phyloP scores from a whole-genome alignment of 2,888 invertebrate species.

The Mythimna lalbum region DNA sequence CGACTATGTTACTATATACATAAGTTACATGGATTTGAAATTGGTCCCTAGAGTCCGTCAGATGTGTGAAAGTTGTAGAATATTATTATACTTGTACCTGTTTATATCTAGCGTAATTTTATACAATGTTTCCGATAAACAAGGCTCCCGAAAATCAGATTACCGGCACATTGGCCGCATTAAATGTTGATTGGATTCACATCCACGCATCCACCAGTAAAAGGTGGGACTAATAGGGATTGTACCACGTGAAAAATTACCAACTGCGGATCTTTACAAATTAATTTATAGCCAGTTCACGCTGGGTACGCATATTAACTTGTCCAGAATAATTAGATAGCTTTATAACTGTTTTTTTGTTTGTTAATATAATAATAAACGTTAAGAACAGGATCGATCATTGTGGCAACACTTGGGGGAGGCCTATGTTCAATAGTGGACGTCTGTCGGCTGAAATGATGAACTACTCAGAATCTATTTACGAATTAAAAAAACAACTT shows the following conservation, averaged over 20 bases:
- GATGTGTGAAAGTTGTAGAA: no score
- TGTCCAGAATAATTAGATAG: conserved; percentile 34
- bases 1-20: no score
- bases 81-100: not conserved
- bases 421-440: no score
- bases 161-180: conserved; percentile 11
- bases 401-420: no score
- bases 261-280: conserved; percentile 19
- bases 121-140: conserved; percentile 10
- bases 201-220: conserved; percentile 4
- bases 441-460: no score
- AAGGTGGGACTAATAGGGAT: conserved; percentile 19
- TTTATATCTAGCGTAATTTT: not conserved
- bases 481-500: no score
- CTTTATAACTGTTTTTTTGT: not conserved
- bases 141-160: conserved; percentile 6
- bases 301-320: conserved; percentile 15
- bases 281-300: conserved; percentile 37
- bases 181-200: conserved; percentile 41
- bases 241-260: conserved; percentile 27
- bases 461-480: no score
- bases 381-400: no score
- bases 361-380: not conserved
- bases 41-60: no score
- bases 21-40: no score